Evolutionary conservation across 2,888 invertebrate species (phyloP).

Genomic region (Diachrysia chrysitis): DNA sequence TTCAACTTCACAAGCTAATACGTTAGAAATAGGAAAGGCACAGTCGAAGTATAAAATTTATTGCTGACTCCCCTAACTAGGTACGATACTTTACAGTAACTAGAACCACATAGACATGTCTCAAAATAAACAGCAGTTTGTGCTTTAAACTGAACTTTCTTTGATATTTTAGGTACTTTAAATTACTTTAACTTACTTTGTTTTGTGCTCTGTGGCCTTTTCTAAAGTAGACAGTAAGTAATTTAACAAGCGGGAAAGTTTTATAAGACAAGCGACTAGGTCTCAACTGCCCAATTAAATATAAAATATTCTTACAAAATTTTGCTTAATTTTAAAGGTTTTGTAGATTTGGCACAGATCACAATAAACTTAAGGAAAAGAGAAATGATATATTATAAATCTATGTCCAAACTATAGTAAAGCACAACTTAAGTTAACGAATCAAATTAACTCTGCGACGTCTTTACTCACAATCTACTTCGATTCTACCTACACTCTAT

Average conservation of each 20-base stretch:
- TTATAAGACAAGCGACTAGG: conserved; percentile 60
- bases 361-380: conserved; percentile 59
- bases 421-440: conserved; percentile 58
- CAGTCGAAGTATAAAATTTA: conserved; percentile 89
- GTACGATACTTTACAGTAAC: conserved; percentile 70
- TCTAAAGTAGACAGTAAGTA: conserved; percentile 57
- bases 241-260: conserved; percentile 62
- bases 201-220: conserved; percentile 51
- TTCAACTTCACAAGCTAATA: conserved; percentile 85
- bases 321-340: conserved; percentile 59
- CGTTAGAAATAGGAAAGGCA: conserved; percentile 89
- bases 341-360: conserved; percentile 81
- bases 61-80: conserved; percentile 88
- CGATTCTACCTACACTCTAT: conserved; percentile 70
- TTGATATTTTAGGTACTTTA: conserved; percentile 57
- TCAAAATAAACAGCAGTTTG: conserved; percentile 61
- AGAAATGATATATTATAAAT: conserved; percentile 30
- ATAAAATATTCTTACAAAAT: conserved; percentile 58
- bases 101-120: conserved; percentile 67
- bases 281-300: conserved; percentile 55
- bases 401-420: conserved; percentile 56
- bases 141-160: conserved; percentile 56
- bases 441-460: conserved; percentile 57
- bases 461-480: conserved; percentile 64
- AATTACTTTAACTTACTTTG: conserved; percentile 60